Evolutionary conservation across 2,797 vertebrate species (phyloP).

Genomic region (Sebastes kiyomatsui): DNA sequence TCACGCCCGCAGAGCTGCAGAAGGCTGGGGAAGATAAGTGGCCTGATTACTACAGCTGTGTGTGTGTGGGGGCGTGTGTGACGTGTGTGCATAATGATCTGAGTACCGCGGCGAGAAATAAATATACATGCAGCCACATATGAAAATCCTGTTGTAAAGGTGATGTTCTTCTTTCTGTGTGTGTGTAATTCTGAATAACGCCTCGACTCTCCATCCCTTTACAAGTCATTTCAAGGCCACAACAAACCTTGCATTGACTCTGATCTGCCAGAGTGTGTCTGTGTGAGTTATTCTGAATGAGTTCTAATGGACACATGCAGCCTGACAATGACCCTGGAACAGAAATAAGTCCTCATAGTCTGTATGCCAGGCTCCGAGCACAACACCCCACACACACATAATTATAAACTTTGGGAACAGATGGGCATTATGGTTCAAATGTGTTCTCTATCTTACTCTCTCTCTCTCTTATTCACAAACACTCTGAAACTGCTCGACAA

Average conservation of each 20-base stretch:
- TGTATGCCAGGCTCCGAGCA: conserved; percentile 8
- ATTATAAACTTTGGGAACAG: conserved; percentile 48
- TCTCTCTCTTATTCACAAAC: not conserved
- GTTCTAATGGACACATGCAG: not conserved
- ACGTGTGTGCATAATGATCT: conserved; percentile 34
- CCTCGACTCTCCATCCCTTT: not conserved
- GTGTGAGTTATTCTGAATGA: not conserved
- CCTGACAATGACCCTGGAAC: conserved; percentile 32
- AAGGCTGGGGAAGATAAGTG: conserved; percentile 61
- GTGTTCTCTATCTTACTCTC: not conserved
- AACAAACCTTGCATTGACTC: not conserved
- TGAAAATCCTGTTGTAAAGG: not conserved
- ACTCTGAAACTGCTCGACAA: not conserved
- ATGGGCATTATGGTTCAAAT: conserved; percentile 42
- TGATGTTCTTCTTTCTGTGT: not conserved
- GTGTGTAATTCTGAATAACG: not conserved
- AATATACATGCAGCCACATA: conserved; percentile 10
- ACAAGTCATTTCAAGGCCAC: not conserved
- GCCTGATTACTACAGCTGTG: conserved; percentile 51
- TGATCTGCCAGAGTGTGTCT: not conserved
- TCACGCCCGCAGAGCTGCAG: conserved; percentile 53
- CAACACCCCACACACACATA: not conserved
- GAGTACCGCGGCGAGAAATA: not conserved
- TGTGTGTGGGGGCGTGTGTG: not conserved
- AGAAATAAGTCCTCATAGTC: not conserved